Base-by-base conservation (phyloP, 2,888 invertebrate species). In the Branchellion lobata region DNA sequence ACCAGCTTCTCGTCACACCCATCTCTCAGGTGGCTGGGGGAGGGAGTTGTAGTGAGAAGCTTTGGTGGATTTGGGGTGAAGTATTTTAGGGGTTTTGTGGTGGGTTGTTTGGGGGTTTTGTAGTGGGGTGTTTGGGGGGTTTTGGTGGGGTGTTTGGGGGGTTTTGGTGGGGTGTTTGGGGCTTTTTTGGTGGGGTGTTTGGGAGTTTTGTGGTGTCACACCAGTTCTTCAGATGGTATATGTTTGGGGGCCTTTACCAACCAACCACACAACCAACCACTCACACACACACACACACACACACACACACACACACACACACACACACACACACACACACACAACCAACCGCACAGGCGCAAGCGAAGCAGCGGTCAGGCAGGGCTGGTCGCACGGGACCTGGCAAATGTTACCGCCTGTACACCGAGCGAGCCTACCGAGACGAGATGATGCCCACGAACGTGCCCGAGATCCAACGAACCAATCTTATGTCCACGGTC, bases 401-500 rank as follows among this genome's bases (percentile, higher is more conserved):
- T 0, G 99, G 99, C 51, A 98, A 99, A 90, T 92, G 92, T 84
- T 99, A 97, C 89, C 91, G 99, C 2, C 90, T 99, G 33, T 99
- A 99, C 87, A 99, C 98, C 0, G 99, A 99, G 89, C 90, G 97
- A 80, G 99, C 99, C 0, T 99, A 96, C 89, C 90, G 96, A 72
- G 98, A 99, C 88, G 99, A 99, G 90, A 99, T 99, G 99, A 88
- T 98, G 80, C 84, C 86, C 0, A 86, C 86, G 24, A 85, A 84
- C 1, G 97, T 99, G 36, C 99, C 99, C 0, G 99, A 99, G 90
- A 99, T 99, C 85, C 98, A 99, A 88, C 91, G 99, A 40, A 98
- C 98, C 0, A 99, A 99, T 90, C 90, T 99, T 84, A 97, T 97
- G 0, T 94, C 94, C 21, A 98, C 97, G 0, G 94, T 96, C 53